Percentiles rank a stretch among this genome's conserved stretches.
These are phyloP conservation scores for Gnathonemus echidnorhynchus DNA, from an alignment of 2,113 vertebrate species.

Conservation along the genomic window DNA sequence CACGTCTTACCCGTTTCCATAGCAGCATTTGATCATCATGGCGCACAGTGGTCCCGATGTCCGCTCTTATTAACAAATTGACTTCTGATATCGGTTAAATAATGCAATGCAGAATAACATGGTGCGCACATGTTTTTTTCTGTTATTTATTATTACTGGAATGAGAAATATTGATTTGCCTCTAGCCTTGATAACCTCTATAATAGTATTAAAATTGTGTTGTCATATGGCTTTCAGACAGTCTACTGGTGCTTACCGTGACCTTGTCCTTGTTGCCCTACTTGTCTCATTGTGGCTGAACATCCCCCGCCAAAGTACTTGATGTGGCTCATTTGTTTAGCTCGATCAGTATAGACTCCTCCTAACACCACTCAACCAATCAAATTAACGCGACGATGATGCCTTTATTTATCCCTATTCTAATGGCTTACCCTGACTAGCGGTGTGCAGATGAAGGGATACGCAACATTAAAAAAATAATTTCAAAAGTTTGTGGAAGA, in stretches of 20 bases:
- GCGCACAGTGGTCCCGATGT: not conserved
- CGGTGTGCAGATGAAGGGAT: not conserved
- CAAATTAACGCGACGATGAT: not conserved
- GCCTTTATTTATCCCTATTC: not conserved
- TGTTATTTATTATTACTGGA: not conserved
- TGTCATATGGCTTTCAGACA: not conserved
- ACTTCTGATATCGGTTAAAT: not conserved
- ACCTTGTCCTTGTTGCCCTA: not conserved
- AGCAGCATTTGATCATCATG: not conserved
- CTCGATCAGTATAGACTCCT: not conserved
- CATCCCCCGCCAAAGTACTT: not conserved
- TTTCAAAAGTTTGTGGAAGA: not conserved
- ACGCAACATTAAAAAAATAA: not conserved
- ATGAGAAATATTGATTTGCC: not conserved
- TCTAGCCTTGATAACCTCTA: not conserved
- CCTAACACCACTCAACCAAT: not conserved
- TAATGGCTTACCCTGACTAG: not conserved
- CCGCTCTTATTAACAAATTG: not conserved
- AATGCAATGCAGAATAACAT: not conserved
- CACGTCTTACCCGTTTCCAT: not conserved
- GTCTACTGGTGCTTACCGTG: not conserved
- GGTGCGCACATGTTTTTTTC: not conserved
- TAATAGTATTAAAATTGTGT: not conserved
- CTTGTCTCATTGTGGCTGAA: not conserved
- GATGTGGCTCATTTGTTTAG: not conserved